Evolutionary conservation across 2,113 vertebrate genomes (phyloP).

Genomic region (Tympanuchus pallidicinctus): DNA sequence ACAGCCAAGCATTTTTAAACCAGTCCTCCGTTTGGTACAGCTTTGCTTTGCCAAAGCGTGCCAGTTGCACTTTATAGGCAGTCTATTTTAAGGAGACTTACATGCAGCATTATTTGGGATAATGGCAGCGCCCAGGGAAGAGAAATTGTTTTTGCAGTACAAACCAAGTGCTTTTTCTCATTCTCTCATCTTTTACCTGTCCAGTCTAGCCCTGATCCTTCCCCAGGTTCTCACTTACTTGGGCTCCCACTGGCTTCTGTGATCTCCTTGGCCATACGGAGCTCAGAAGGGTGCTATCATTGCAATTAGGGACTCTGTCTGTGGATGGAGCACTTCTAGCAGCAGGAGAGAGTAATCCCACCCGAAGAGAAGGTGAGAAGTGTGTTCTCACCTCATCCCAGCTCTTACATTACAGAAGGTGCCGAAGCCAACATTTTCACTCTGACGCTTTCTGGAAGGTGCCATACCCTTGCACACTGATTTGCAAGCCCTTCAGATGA

Average conservation of each 20-base stretch:
- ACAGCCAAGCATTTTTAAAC: neutral
- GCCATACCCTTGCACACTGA: neutral
- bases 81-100: neutral
- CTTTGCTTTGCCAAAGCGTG: neutral
- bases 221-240: neutral
- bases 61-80: conserved; percentile 2
- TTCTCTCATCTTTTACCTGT: neutral
- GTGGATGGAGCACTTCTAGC: neutral
- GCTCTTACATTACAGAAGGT: neutral
- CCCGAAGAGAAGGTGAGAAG: accelerated
- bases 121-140: neutral
- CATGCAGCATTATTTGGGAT: neutral
- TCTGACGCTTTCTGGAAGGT: neutral
- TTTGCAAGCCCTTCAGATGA: neutral
- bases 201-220: neutral
- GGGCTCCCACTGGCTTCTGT: neutral
- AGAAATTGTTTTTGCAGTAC: neutral
- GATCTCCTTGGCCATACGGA: neutral
- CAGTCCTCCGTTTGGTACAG: neutral
- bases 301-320: neutral
- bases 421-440: neutral
- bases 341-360: neutral
- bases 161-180: neutral
- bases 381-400: neutral
- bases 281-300: neutral